Base-by-base conservation (phyloP, 2,888 invertebrate species). In the Zygothrica quintamaculata region DNA sequence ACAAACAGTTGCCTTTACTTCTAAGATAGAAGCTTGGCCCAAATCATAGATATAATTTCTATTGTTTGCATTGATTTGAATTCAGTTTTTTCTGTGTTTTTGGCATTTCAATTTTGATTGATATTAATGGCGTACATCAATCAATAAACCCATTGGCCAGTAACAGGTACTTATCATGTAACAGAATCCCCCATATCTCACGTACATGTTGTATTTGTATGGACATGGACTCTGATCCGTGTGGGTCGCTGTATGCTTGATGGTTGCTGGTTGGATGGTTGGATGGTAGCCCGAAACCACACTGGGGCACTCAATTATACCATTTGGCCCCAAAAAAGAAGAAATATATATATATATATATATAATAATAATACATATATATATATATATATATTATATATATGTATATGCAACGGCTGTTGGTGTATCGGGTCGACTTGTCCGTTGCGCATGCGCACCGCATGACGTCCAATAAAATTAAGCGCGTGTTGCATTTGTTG, bases 401-500 rank as follows among this genome's bases (percentile, higher is more conserved):
- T 36, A n/a, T n/a, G n/a, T n/a, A 58, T 51, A 42, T 43, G 52
- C 64, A 68, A 33, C 46, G 56, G 66, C 53, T 42, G 61, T 33
- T 58, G 72, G 40, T 71, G 70, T 56, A 55, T 65, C 44, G 16
- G 52, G 47, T 48, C 51, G 74, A 39, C 53, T 59, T 65, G 48
- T 55, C 60, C 48, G 72, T 79, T 78, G 82, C 77, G 84, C 81
- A 84, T 81, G 85, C 79, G 82, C 82, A 66, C 81, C 72, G 64
- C 81, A 77, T 81, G 81, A 78, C 64, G 82, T 79, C 81, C 77
- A 84, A 84, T 84, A 82, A 79, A 77, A 77, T 78, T 77, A 78
- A 74, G 85, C 81, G 81, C 77, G 77, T 80, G 80, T 84, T 80
- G 74, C 79, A 76, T 73, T 74, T 77, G 69, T 61, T 72, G 74